Evolutionary conservation across 1,140 invertebrate genomes (phyloP), one percentile per base, ranked within the genome.

Genomic region (Drosophila pectinifera): DNA sequence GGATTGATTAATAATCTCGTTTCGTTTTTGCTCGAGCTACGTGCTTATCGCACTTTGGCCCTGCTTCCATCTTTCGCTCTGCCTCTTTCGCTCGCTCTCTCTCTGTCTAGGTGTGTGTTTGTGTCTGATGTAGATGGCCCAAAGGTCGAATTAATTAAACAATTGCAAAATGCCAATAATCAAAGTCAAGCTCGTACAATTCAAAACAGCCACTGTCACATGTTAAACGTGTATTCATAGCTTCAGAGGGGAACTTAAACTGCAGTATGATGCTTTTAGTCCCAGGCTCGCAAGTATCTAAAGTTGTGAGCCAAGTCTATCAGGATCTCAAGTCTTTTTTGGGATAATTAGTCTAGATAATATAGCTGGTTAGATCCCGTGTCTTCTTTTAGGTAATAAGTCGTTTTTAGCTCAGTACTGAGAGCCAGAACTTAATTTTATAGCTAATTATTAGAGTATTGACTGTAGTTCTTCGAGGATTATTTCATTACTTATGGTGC

Each of bases 1-100:
- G 86, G 83, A 88, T 88, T 88, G 83, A 88, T 88, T 88, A 88
- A 88, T 88, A 88, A 88, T 88, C 83, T 88, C 84, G 83, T 88
- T 88, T 89, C 59, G 45, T 80, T 77, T 76, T 75, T 75, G 55
- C 81, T 73, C 45, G 53, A 81, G 63, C 78, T 86, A 88, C 83
- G 83, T 89, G 83, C 84, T 88, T 88, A 88, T 88, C 83, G 72
- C 80, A 89, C 75, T 89, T 88, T 88, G 78, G 55, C 63, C 63
- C 53, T 83, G 49, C 69, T 89, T 88, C 75, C 74, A 88, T 88
- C 83, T 83, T 88, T 88, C 83, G 63, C 63, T 57, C 55, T 74
- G 48, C 58, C 48, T 51, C 61, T 45, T 54, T 59, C 59, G 61
- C 56, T 56, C 18, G 61, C 38, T 39, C 26, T 20, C 39, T 34